Percentiles rank a stretch among this genome's conserved stretches.
These are phyloP conservation scores for Tiliqua scincoides DNA, from an alignment of 2,113 vertebrate genomes.

Conservation along the genomic window DNA sequence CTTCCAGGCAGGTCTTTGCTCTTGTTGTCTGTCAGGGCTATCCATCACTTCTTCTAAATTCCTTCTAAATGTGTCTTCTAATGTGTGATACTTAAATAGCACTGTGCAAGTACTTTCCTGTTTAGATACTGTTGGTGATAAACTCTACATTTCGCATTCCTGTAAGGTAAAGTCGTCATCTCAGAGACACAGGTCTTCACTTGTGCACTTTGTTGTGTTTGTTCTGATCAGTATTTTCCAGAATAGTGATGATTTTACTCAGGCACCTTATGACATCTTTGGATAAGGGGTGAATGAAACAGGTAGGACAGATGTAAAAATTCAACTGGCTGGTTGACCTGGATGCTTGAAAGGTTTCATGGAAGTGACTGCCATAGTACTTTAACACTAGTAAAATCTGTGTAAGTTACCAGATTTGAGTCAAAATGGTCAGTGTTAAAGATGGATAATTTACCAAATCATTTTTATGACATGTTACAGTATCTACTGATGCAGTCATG, in stretches of 20 bases:
- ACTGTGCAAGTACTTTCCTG: constrained; percentile 6
- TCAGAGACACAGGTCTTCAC: not conserved
- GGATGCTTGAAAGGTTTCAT: not conserved
- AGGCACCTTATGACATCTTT: not conserved
- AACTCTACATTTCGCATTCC: not conserved
- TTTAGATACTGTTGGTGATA: not conserved
- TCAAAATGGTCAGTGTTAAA: not conserved
- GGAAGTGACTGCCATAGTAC: not conserved
- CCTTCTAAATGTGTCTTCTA: not conserved
- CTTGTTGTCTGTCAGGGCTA: constrained; percentile 47
- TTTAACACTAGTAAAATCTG: not conserved
- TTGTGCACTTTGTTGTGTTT: not conserved
- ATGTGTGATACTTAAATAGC: constrained; percentile 27
- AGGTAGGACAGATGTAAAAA: not conserved
- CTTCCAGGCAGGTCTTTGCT: constrained; percentile 75
- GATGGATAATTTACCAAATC: not conserved
- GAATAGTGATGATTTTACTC: fast-evolving
- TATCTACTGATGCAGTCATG: not conserved
- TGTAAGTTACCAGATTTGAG: not conserved
- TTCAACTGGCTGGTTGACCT: not conserved
- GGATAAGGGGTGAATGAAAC: not conserved
- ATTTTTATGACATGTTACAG: not conserved
- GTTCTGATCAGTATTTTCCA: not conserved
- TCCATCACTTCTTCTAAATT: constrained; percentile 8
- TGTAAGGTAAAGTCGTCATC: not conserved